These are phyloP conservation scores for Chromis chromis DNA, from an alignment of 2,797 vertebrate species.

Conservation along the genomic window DNA sequence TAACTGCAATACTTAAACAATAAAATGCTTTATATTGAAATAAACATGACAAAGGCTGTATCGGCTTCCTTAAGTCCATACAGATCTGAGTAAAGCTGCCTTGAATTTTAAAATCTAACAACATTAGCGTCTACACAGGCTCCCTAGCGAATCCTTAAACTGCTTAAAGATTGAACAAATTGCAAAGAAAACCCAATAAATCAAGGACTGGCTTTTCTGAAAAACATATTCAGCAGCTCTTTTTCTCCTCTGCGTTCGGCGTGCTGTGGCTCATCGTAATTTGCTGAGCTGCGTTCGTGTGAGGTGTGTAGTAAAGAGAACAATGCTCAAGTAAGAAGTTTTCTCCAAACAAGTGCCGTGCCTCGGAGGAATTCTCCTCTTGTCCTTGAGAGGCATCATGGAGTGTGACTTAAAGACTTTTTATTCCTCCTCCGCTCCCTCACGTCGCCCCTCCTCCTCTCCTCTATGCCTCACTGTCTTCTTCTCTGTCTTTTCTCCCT, in stretches of 20 bases:
- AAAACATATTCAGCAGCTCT: not conserved
- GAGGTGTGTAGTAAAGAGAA: slow-evolving; percentile 33
- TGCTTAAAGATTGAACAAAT: slow-evolving; percentile 4
- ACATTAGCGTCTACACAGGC: not conserved
- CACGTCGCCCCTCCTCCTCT: slow-evolving; percentile 16
- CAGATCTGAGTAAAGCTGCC: not conserved
- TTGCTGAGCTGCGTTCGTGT: slow-evolving; percentile 11
- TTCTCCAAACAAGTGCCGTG: slow-evolving; percentile 41
- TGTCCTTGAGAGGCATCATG: slow-evolving; percentile 58
- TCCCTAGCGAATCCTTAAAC: slow-evolving; percentile 31
- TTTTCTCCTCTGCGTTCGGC: not conserved
- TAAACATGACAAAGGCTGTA: not conserved
- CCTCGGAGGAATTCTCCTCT: slow-evolving; percentile 32
- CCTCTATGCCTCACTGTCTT: not conserved
- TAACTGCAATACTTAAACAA: not conserved
- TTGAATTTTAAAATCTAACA: not conserved
- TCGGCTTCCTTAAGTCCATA: not conserved
- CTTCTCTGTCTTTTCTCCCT: slow-evolving; percentile 30
- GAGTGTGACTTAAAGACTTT: slow-evolving; percentile 51
- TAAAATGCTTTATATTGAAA: not conserved
- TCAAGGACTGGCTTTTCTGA: slow-evolving; percentile 9
- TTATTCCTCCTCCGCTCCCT: slow-evolving; percentile 39
- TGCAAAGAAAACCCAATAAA: slow-evolving; percentile 30
- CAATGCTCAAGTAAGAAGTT: slow-evolving; percentile 18
- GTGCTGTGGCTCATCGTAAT: slow-evolving; percentile 3